Evolutionary conservation across 2,113 vertebrate species (phyloP).

Genomic region (Nettapus auritus): DNA sequence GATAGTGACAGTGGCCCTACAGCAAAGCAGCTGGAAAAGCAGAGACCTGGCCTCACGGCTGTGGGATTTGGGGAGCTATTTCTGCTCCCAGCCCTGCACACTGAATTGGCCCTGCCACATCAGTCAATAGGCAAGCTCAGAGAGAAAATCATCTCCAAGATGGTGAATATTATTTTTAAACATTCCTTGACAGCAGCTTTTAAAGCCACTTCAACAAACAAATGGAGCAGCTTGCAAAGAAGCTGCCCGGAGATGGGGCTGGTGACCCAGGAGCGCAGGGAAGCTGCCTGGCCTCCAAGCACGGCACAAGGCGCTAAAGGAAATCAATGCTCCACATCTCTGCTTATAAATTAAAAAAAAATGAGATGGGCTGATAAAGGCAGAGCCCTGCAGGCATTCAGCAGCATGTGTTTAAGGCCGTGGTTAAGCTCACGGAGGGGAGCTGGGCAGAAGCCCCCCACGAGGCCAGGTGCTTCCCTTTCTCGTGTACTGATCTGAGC

Average conservation of each 20-base stretch:
- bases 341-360: neutral
- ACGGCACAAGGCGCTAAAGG: neutral
- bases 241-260: neutral
- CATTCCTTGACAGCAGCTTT: neutral
- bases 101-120: neutral
- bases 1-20: neutral
- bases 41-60: neutral
- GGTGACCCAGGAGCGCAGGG: neutral
- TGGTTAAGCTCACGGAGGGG: neutral
- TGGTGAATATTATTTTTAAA: neutral
- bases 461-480: neutral
- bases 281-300: neutral
- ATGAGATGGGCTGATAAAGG: neutral
- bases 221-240: neutral
- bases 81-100: neutral
- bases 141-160: neutral
- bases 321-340: neutral
- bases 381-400: neutral
- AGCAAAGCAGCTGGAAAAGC: neutral
- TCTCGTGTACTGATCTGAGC: neutral
- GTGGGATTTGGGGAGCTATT: neutral
- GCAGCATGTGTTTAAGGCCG: neutral
- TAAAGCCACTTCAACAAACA: constrained; percentile 19
- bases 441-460: neutral
- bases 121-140: neutral